Percentiles rank a stretch among this genome's conserved stretches.
Conservation (phyloP, 2,113 vertebrate genomes). For the Megaceryle torquata region DNA sequence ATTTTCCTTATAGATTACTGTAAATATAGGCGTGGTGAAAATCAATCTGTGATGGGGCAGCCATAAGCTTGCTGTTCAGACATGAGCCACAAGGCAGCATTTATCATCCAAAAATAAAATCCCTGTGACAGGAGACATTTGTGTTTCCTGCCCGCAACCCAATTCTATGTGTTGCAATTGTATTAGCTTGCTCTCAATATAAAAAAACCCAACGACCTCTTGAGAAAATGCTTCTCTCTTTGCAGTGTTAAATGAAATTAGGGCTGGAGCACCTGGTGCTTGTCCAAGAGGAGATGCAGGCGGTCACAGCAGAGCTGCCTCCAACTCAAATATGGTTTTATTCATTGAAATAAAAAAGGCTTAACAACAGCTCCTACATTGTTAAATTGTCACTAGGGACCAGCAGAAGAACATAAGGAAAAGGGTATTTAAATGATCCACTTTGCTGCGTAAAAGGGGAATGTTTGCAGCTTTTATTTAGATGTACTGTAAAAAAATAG, state of each 20-base stretch:
- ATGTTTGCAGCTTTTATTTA: neutral
- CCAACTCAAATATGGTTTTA: neutral
- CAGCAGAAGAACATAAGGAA: neutral
- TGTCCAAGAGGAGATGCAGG: neutral
- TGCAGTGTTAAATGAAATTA: neutral
- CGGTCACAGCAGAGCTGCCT: neutral
- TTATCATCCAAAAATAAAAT: neutral
- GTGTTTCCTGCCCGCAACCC: slow-evolving; percentile 6
- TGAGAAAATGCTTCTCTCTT: neutral
- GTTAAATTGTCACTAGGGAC: neutral
- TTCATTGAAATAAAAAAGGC: neutral
- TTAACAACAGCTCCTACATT: neutral
- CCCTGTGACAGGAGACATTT: neutral
- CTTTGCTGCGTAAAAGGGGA: neutral
- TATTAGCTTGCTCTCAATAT: neutral
- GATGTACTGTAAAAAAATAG: neutral
- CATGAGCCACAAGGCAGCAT: neutral
- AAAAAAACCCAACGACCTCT: neutral
- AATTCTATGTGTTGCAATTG: neutral
- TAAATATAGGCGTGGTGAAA: neutral
- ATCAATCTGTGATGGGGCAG: neutral
- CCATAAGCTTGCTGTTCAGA: neutral
- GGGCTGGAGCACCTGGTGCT: neutral
- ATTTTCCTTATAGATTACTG: neutral
- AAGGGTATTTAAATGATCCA: neutral